Base-by-base conservation (phyloP, 1,140 invertebrate species). In the Apis florea region DNA sequence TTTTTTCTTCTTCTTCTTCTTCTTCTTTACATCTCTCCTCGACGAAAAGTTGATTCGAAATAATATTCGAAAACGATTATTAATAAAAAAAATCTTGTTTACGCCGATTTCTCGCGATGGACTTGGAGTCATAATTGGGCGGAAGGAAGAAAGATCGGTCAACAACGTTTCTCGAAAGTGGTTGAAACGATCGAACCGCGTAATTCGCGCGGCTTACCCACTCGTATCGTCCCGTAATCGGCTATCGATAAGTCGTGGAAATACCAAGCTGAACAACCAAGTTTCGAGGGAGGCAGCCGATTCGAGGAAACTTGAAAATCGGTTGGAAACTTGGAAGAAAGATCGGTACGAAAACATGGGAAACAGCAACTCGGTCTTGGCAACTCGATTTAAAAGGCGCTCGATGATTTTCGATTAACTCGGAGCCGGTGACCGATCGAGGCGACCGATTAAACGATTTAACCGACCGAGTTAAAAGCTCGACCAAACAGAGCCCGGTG, bases 331-430 rank as follows among this genome's bases (percentile, higher is more conserved):
- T 17, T 15, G 31, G 31, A 40, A 79, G 66, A 64, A 69, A 75
- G 83, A 85, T 68, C 74, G 31, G 67, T 76, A 66, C 12, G 9
- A 56, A 70, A 74, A 80, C 76, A 47, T 47, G 17, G 31, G 70
- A 75, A 84, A 85, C 59, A 80, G 84, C 5, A 61, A 71, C 53
- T 47, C 10, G 53, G 40, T 49, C 31, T 4, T 5, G 66, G 59
- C 71, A 85, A 85, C 76, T 85, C 69, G 84, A 5, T 58, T 85
- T 74, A 74, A 85, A 61, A 84, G 61, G 31, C 12, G 31, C 47
- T 63, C 70, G 70, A 66, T 75, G 70, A 84, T 85, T 85, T 75
- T 84, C 70, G 53, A 78, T 79, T 83, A 1, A 10, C 5, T 19
- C 26, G 53, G 21, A 31, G 31, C 31, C 31, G 31, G 4, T 1